Base-by-base conservation (phyloP, 2,797 vertebrate genomes). In the Crenuchus spilurus region DNA sequence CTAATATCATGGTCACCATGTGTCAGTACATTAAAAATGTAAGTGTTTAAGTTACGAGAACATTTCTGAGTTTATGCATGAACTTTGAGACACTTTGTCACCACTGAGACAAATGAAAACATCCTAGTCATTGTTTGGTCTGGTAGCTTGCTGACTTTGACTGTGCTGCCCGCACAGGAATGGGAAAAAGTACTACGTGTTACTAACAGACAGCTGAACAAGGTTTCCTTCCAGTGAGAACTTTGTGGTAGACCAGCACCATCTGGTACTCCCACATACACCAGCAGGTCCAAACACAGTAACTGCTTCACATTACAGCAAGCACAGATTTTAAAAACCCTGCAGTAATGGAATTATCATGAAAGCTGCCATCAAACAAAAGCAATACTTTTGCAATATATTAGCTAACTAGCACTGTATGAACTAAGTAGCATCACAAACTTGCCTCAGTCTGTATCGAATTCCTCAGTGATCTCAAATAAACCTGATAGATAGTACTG, bases 101-200 rank as follows among this genome's bases (percentile, higher is more conserved):
- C 22, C 30, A 28, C 13, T 22, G 61, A 63, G 41, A 74, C 62
- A 26, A 70, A 67, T 24, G 48, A 63, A 70, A 72, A 76, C 20
- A 54, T 42, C 63, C 52, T 18, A 24, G 68, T 57, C 39, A 65
- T 70, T 77, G 76, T 74, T 80, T 79, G 76, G 75, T 75, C 74
- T 79, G 26, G 31, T 24, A 26, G 16, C 66, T 16, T 28, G 37
- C 48, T 31, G 41, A 52, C 63, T 63, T 63, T 48, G 48, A 70
- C 51, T 76, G 55, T 51, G 58, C 24, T 7, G 20, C 13, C 14
- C 11, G 44, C 33, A 26, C 0, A 11, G 37, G 37, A 18, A 31
- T 6, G 24, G 16, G 6, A 16, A 33, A 14, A 58, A 68, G 22
- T 22, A 37, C 24, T 39, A 46, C 60, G 49, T 35, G 35, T 54